Evolutionary conservation across 2,888 invertebrate species (phyloP).

Genomic region (Conops quadrifasciatus): DNA sequence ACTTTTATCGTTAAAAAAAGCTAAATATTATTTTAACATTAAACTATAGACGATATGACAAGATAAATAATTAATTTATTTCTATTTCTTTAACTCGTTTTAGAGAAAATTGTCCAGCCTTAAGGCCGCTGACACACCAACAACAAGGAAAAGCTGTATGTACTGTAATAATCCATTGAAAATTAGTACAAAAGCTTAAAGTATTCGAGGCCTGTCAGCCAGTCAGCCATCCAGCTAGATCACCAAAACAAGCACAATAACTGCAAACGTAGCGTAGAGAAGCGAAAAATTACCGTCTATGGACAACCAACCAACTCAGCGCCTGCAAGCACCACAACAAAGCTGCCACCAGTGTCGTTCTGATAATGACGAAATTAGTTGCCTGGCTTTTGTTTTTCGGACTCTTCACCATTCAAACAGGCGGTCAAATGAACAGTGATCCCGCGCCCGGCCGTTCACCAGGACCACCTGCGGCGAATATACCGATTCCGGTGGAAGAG

Average conservation of each 20-base stretch:
- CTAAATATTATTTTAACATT: too few species aligned
- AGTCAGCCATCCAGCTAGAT: too few species aligned
- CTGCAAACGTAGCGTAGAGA: neutral
- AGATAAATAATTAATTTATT: neutral
- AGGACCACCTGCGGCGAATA: slow-evolving; percentile 70
- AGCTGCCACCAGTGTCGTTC: slow-evolving; percentile 48
- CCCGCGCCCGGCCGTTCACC: slow-evolving; percentile 75
- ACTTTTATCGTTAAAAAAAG: neutral
- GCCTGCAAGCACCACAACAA: slow-evolving; percentile 39
- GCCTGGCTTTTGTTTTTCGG: slow-evolving; percentile 53
- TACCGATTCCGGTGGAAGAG: neutral
- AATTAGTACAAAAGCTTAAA: too few species aligned
- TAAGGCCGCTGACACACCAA: slow-evolving; percentile 7
- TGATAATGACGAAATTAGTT: slow-evolving; percentile 55
- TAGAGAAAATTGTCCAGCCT: slow-evolving; percentile 8
- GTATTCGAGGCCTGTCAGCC: neutral
- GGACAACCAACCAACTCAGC: slow-evolving; percentile 48
- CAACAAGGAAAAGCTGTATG: neutral
- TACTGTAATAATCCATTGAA: neutral
- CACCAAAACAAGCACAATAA: neutral
- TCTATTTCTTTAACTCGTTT: neutral
- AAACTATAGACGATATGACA: too few species aligned
- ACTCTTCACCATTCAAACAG: slow-evolving; percentile 53
- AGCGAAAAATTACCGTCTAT: slow-evolving; percentile 44
- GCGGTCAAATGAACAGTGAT: slow-evolving; percentile 69